Evolutionary conservation across 2,888 invertebrate species (phyloP).

Genomic region (Dorcus parallelipipedus): DNA sequence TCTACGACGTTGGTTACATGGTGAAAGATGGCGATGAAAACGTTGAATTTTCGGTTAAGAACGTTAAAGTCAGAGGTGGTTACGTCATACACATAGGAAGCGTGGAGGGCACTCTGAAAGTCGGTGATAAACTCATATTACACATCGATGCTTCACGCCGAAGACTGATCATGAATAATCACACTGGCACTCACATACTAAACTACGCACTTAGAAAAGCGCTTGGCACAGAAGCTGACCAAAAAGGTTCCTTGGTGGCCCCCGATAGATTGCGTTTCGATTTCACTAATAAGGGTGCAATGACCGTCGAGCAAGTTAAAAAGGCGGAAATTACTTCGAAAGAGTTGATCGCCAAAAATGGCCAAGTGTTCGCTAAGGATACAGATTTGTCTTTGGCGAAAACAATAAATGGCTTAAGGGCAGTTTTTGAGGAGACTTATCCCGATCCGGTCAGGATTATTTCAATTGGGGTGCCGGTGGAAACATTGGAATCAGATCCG

Average conservation of each 20-base stretch:
- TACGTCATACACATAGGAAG: conserved; percentile 92
- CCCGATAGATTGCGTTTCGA: conserved; percentile 96
- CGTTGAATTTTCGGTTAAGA: conserved; percentile 87
- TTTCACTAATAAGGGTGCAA: conserved; percentile 91
- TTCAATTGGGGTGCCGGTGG: conserved; percentile 88
- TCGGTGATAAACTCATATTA: conserved; percentile 81
- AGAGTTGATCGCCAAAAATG: conserved; percentile 52
- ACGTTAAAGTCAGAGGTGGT: conserved; percentile 93
- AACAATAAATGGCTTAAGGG: conserved; percentile 86
- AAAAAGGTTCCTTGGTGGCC: conserved; percentile 94
- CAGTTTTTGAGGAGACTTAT: conserved; percentile 98
- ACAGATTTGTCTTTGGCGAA: conserved; percentile 81
- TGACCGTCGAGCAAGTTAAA: conserved; percentile 85
- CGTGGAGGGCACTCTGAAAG: conserved; percentile 76
- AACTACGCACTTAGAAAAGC: conserved; percentile 92
- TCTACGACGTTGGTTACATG: conserved; percentile 92
- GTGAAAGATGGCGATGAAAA: conserved; percentile 79
- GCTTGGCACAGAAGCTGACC: conserved; percentile 87
- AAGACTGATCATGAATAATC: conserved; percentile 95
- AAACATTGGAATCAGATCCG: conserved; percentile 83
- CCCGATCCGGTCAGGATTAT: conserved; percentile 95
- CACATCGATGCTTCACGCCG: conserved; percentile 83
- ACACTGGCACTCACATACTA: conserved; percentile 95
- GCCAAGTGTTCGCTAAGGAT: conserved; percentile 80
- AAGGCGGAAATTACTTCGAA: conserved; percentile 78